Conservation (phyloP, 2,888 invertebrate genomes). For the Thyatira batis region DNA sequence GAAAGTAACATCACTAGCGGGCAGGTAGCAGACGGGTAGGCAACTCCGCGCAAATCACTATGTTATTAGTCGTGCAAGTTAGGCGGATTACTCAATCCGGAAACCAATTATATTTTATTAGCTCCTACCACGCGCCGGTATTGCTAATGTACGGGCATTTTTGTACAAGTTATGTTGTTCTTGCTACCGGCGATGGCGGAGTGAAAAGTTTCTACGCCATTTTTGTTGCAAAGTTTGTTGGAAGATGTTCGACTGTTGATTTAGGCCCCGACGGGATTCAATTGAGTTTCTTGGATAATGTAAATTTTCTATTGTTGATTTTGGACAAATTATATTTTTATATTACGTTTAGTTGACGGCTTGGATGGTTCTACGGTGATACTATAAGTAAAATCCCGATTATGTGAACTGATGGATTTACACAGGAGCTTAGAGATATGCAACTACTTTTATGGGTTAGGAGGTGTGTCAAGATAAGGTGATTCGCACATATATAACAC, state of each 20-base stretch:
- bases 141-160: conserved; percentile 17
- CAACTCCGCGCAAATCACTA: conserved; percentile 5
- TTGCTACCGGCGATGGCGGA: conserved; percentile 12
- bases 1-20: neutral
- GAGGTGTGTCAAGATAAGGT: too few species aligned
- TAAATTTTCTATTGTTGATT: neutral
- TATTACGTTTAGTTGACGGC: neutral
- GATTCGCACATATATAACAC: too few species aligned
- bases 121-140: conserved; percentile 8
- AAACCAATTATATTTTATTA: conserved; percentile 42
- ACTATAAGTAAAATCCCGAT: too few species aligned
- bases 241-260: neutral
- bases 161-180: conserved; percentile 16
- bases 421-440: too few species aligned
- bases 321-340: neutral
- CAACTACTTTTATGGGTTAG: too few species aligned
- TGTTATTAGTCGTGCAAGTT: conserved; percentile 11
- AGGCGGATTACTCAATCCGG: conserved; percentile 22
- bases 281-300: neutral
- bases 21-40: neutral
- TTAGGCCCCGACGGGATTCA: neutral
- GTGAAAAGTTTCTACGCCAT: conserved; percentile 1
- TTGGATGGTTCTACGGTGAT: too few species aligned
- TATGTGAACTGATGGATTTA: too few species aligned
- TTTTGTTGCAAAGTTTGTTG: conserved; percentile 2